Percentiles rank a stretch among this genome's conserved stretches.
phyloP scores from a whole-genome alignment of 53 echinoderm and acorn worm species.

The Temnopleurus reevesii region DNA sequence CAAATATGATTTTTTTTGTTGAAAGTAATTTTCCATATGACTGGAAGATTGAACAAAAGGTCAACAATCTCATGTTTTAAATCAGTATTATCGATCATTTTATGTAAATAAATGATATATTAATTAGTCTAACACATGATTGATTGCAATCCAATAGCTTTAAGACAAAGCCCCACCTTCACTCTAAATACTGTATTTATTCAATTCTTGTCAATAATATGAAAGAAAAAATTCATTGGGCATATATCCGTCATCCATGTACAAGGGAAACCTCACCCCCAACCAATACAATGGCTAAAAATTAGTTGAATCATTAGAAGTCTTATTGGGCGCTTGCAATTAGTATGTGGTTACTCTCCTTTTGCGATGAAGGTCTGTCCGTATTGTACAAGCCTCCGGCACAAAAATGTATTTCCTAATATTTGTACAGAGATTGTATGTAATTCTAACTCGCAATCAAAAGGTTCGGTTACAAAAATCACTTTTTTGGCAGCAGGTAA shows the following conservation, averaged over 20 bases:
- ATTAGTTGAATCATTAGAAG: slow-evolving; percentile 30
- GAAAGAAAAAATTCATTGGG: no score
- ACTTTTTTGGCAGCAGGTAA: slow-evolving; percentile 9
- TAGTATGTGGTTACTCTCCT: neutral
- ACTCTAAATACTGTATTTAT: no score
- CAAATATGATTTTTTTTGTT: neutral
- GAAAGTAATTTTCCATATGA: neutral
- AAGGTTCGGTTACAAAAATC: slow-evolving; percentile 5
- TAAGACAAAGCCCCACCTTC: no score
- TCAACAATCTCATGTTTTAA: neutral
- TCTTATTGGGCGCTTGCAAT: neutral
- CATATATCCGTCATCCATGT: no score
- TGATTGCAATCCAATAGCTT: no score
- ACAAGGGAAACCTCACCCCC: neutral
- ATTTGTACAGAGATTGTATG: neutral
- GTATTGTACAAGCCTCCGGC: neutral
- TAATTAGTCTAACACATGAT: no score
- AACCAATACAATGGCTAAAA: neutral
- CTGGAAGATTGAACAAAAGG: neutral
- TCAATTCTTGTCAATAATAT: no score
- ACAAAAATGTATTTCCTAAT: neutral
- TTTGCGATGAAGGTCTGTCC: neutral
- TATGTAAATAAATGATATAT: no score
- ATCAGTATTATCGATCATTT: no score
- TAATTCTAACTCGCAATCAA: neutral